Evolutionary conservation across 30 jellyfish, hydroid and myxozoan genomes (phyloP).

Genomic region (Pelagia noctiluca): DNA sequence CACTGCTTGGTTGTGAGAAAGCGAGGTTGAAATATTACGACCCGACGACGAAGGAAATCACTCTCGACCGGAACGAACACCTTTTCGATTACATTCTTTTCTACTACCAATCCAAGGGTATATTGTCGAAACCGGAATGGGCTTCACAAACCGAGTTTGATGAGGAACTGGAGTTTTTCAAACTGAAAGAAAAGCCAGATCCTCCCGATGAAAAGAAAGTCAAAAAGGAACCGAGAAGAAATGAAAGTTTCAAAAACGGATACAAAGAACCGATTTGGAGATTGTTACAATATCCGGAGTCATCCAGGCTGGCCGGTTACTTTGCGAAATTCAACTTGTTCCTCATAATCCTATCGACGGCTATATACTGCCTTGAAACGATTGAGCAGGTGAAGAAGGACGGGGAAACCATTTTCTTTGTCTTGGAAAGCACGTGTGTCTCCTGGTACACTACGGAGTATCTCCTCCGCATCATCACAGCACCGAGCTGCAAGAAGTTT

Average conservation of each 20-base stretch:
- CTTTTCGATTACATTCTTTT: constrained; percentile 52
- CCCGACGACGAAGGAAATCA: constrained; percentile 18
- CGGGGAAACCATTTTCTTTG: constrained; percentile 20
- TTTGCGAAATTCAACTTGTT: constrained; percentile 52
- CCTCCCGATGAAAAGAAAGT: not conserved
- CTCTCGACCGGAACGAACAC: constrained; percentile 53
- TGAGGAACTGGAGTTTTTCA: constrained; percentile 51
- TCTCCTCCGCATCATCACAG: constrained; percentile 52
- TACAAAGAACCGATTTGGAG: constrained; percentile 30
- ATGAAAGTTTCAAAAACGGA: not conserved
- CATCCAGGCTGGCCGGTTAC: constrained; percentile 38
- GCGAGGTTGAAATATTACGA: constrained; percentile 36
- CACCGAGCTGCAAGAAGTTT: constrained; percentile 50
- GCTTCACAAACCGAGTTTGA: constrained; percentile 31
- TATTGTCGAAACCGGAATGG: constrained; percentile 66
- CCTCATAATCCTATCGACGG: constrained; percentile 51
- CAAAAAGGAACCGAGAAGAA: not conserved
- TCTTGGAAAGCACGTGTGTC: constrained; percentile 49
- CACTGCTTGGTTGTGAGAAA: constrained; percentile 63
- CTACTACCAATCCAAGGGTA: constrained; percentile 72
- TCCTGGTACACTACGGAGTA: constrained; percentile 69
- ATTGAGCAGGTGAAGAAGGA: constrained; percentile 5
- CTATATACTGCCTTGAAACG: constrained; percentile 70
- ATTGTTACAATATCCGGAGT: constrained; percentile 57
- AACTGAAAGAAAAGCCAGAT: not conserved